Evolutionary conservation across 2,113 vertebrate species (phyloP), one percentile per base, ranked within the genome.

Genomic region (Ictalurus punctatus): DNA sequence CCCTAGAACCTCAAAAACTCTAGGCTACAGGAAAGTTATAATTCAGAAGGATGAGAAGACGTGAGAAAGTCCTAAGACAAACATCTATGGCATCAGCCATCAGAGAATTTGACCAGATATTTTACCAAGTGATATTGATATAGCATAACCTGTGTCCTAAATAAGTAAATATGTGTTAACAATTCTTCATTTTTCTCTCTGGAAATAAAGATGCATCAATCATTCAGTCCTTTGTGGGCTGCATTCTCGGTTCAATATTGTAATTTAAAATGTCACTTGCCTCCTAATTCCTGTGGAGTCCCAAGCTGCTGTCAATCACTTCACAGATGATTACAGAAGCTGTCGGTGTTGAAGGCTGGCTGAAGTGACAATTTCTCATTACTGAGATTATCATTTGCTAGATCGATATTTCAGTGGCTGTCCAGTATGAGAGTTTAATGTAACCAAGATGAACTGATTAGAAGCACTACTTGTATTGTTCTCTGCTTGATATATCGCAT

Each of bases 211-310:
- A 54, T 69, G 25, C 30, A 80, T 87, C 48, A 87, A 37, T 71
- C 78, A 56, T 82, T 12, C 63, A n/a, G 63, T 58, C 19, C 78
- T 81, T 78, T 37, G 6, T 25, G 2, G 76, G 40, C 30, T 71
- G 63, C 13, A 58, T 58, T 54, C 54, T 30, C 19, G 23, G 76
- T 81, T 54, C 79, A 81, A 44, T 25, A 82, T 23, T 87, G 30
- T 87, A 40, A 87, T 87, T 71, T 40, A 71, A 40, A 69, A 81
- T 87, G 6, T 69, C 40, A 63, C 73, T 65, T 44, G 48, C 14
- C 40, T 30, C 27, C 63, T 40, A 69, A 81, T 71, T 87, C 44
- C 37, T 82, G 19, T 82, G 48, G 30, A 40, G 78, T 40, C 12
- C 4, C 80, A 59, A 37, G 30, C n/a, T 37, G 80, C 30, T 83